Base-by-base conservation (phyloP, 2,797 vertebrate species). In the Eutrigla gurnardus region DNA sequence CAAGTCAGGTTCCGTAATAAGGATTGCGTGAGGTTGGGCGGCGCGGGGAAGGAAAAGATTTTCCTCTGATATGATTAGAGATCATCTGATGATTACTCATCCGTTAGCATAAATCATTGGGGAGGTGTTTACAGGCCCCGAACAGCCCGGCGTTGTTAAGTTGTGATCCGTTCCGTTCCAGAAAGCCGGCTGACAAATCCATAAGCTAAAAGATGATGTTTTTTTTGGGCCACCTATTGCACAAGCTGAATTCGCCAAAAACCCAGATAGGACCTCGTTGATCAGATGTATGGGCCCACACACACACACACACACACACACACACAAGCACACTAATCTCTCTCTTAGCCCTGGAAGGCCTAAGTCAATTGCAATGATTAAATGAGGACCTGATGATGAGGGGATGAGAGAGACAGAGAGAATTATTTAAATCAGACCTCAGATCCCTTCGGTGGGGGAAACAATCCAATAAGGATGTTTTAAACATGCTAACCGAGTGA, bases 311-410 rank as follows among this genome's bases (percentile, higher is more conserved):
- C n/a, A n/a, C n/a, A n/a, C n/a, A n/a, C n/a, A n/a, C n/a, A n/a
- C n/a, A 14, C 35, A 11, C 13, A 1, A 43, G 43, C 52, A 50
- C 36, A 46, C 49, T 83, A 80, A 87, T 84, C 83, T 83, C 57
- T 47, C 75, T 37, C 70, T 72, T 45, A 69, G 70, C 60, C 64
- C 65, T 65, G 37, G 46, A 83, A 75, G 71, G 82, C 62, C 66
- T 39, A 60, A 82, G 73, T 89, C 80, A 83, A 86, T 78, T 85
- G 84, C 75, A 67, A 57, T 63, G 77, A 82, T 93, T 92, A 90
- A 89, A 92, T 73, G 49, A 61, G 65, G 70, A 73, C 42, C 58
- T 74, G 73, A 35, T 73, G 65, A 85, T 78, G 80, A 86, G 61
- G 52, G 77, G 65, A 77, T 70, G 69, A 83, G 81, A 63, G 77